Evolutionary conservation across 2,888 invertebrate species (phyloP).

Genomic region (Dioctria linearis): DNA sequence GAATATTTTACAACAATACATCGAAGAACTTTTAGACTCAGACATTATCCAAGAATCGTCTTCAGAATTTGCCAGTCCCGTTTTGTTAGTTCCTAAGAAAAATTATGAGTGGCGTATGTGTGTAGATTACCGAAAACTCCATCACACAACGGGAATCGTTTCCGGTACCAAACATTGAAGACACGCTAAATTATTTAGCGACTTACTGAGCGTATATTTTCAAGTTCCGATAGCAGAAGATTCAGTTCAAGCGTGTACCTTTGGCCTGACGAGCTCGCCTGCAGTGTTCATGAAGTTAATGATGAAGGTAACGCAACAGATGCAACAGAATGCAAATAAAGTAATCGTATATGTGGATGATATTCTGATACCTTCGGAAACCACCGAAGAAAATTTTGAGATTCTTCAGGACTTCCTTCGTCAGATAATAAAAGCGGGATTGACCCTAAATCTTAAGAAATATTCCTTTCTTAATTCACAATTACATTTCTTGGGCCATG

Average conservation of each 20-base stretch:
- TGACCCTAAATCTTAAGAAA: background rate
- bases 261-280: conserved; percentile 62
- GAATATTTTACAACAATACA: too few species aligned
- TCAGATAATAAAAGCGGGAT: background rate
- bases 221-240: too few species aligned
- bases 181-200: too few species aligned
- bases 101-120: too few species aligned
- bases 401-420: background rate
- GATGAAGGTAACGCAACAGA: background rate
- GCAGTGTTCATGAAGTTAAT: conserved; percentile 58
- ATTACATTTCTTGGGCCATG: background rate
- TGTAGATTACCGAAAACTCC: too few species aligned
- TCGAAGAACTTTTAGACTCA: too few species aligned
- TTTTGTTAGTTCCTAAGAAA: too few species aligned
- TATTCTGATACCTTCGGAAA: background rate
- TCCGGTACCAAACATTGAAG: too few species aligned
- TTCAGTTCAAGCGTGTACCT: conserved; percentile 63
- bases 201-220: too few species aligned
- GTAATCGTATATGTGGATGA: background rate
- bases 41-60: too few species aligned
- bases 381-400: background rate
- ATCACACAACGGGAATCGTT: too few species aligned
- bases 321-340: background rate
- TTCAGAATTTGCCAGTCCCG: too few species aligned
- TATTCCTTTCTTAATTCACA: background rate